Evolutionary conservation across 2,888 invertebrate species (phyloP).

Genomic region (Gortyna flavago): DNA sequence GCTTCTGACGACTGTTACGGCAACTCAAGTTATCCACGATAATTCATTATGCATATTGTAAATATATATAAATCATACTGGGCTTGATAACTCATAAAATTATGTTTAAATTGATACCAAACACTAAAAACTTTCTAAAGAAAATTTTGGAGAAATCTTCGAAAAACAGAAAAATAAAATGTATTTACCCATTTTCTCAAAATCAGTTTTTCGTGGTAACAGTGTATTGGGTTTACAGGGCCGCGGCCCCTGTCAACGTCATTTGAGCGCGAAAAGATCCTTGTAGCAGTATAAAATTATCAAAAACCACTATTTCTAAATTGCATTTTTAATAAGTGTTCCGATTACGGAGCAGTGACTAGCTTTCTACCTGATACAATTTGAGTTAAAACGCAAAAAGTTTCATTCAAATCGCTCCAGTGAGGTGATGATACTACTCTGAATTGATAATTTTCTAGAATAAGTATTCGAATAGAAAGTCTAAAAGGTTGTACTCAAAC

Average conservation of each 20-base stretch:
- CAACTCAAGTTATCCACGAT: no score
- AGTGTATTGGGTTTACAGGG: no score
- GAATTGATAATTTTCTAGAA: slow-evolving; percentile 15
- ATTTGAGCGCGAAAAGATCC: not conserved
- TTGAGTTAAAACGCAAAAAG: slow-evolving; percentile 38
- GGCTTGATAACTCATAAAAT: no score
- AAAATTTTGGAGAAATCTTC: no score
- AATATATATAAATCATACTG: no score
- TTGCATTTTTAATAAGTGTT: slow-evolving; percentile 66
- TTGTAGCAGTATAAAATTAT: slow-evolving; percentile 14
- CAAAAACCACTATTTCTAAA: slow-evolving; percentile 51
- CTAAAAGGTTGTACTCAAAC: slow-evolving; percentile 7
- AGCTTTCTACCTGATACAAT: slow-evolving; percentile 40
- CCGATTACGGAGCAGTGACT: slow-evolving; percentile 55
- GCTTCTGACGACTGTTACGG: no score
- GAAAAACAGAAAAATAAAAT: no score
- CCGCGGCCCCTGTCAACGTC: not conserved
- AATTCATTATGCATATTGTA: no score
- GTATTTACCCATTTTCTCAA: no score
- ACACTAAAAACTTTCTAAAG: no score
- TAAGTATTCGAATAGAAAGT: slow-evolving; percentile 10
- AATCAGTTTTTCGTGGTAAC: no score
- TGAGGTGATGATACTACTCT: slow-evolving; percentile 12
- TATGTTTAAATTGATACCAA: no score
- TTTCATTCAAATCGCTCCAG: slow-evolving; percentile 33